Conservation (phyloP, 2,797 vertebrate species). For the Tenualosa ilisha region DNA sequence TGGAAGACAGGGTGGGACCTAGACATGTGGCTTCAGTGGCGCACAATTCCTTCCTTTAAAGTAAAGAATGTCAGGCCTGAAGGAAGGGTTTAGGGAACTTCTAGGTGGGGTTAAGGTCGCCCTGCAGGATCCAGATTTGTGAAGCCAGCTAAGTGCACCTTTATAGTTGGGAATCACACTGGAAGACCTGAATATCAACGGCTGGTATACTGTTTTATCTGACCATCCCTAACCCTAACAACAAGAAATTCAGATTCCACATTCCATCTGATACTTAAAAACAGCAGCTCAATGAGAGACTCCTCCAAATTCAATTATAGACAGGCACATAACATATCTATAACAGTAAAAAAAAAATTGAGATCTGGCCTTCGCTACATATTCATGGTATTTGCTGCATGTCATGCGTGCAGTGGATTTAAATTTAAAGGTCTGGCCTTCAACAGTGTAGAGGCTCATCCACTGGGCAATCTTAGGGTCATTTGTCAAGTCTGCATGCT, state of each 20-base stretch:
- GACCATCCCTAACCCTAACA: too few relatives aligned
- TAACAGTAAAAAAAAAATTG: background rate
- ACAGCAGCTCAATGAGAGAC: background rate
- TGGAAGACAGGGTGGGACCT: background rate
- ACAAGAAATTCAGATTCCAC: too few relatives aligned
- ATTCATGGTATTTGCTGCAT: background rate
- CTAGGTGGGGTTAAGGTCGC: background rate
- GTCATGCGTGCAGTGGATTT: background rate
- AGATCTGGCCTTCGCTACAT: background rate
- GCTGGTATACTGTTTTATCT: too few relatives aligned
- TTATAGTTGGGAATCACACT: background rate
- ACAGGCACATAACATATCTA: background rate
- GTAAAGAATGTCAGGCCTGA: background rate
- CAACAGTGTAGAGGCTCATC: background rate
- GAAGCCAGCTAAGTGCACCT: background rate
- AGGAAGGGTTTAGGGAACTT: background rate
- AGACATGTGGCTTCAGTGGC: background rate
- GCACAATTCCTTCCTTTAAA: background rate
- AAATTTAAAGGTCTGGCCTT: background rate
- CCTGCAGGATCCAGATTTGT: background rate
- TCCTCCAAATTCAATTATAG: background rate
- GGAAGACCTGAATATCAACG: too few relatives aligned
- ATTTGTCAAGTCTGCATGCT: slow-evolving; percentile 9
- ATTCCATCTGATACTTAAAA: background rate
- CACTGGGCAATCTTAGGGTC: background rate